Conservation (phyloP, 2,113 vertebrate genomes). For the Tonatia bakeri region DNA sequence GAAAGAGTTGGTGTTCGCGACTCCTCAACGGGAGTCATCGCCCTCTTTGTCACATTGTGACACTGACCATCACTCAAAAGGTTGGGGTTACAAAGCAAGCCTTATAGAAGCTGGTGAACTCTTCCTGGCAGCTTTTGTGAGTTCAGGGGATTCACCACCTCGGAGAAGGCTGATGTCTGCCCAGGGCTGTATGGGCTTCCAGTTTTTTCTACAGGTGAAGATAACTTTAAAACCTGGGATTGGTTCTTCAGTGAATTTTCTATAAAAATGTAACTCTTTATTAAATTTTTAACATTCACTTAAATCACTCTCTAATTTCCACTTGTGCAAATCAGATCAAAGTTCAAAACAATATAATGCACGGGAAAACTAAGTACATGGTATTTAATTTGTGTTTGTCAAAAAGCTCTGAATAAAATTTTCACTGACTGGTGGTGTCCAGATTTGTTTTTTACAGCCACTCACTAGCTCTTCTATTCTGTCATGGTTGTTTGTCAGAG, state of each 20-base stretch:
- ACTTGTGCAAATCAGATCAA: neutral
- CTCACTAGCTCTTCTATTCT: neutral
- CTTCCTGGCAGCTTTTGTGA: neutral
- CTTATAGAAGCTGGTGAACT: neutral
- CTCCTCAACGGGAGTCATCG: neutral
- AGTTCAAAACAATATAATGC: neutral
- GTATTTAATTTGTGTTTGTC: neutral
- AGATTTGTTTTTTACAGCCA: neutral
- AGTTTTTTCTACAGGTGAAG: neutral
- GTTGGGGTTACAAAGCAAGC: neutral
- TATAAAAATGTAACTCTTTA: neutral
- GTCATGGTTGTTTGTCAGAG: neutral
- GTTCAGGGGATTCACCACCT: neutral
- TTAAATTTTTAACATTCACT: neutral
- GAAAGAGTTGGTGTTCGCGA: neutral
- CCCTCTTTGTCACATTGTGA: neutral
- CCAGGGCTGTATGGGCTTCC: neutral
- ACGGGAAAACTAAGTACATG: neutral
- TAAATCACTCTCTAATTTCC: neutral
- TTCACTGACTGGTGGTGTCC: neutral
- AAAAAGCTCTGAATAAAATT: neutral
- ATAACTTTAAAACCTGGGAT: neutral
- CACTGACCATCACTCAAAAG: neutral
- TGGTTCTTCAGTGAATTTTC: neutral
- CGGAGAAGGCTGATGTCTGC: fast-evolving